Base-by-base conservation (phyloP, 2,888 invertebrate species). In the Neoascia interrupta region DNA sequence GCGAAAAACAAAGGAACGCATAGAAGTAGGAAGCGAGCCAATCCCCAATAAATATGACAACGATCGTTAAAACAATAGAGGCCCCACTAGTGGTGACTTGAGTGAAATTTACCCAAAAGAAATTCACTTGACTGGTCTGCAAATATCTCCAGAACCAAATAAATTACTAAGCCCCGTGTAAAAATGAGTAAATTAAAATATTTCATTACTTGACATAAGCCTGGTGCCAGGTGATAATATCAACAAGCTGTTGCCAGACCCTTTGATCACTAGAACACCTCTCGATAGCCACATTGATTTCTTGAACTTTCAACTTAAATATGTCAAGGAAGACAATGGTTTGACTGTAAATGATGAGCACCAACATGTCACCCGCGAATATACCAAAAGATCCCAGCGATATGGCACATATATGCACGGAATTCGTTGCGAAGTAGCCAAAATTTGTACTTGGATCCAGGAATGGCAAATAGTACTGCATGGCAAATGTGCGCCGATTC, bases 181-280 rank as follows among this genome's bases (percentile, higher is more conserved):
- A n/a, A 10, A 1, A 39, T 31, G 31, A n/a, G 3, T 6, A 31
- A 8, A n/a, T n/a, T n/a, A n/a, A n/a, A 31, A 31, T 15, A 23
- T 1, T 23, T 5, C 0, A 23, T 1, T 72, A 82, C 82, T 39
- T n/a, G 0, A 61, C 41, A 51, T 76, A 82, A 2, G 19, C 34
- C 21, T 82, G 81, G 51, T 83, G 83, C 82, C 81, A 81, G 11
- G 68, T 36, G 1, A 82, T 41, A 15, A 81, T 51, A 18, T 81
- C 81, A n/a, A 47, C 6, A 0, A 82, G 41, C 11, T 61, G 47
- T 2, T 66, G 16, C 1, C 37, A 8, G 0, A 56, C 23, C 6
- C 37, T 21, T 0, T 8, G 1, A 2, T 4, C 28, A 4, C 8
- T 34, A 1, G 8, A 21, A n/a, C n/a, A n/a, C n/a, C n/a, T n/a